phyloP scores from a whole-genome alignment of 2,888 invertebrate genomes.

The Kuschelorhynchus macadamiae region DNA sequence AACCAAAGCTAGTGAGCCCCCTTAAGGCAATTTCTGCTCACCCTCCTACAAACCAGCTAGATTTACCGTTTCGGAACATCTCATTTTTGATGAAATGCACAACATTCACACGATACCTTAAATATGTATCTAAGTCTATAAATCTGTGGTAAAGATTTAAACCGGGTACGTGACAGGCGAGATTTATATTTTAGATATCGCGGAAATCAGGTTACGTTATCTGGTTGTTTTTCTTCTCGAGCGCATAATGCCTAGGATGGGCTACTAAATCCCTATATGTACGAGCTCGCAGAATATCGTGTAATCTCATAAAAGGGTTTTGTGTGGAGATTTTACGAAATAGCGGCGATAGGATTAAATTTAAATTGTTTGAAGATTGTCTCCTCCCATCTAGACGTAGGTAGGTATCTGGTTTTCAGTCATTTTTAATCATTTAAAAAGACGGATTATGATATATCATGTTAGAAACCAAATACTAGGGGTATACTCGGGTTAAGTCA shows the following conservation, averaged over 20 bases:
- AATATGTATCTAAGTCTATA: conserved; percentile 4
- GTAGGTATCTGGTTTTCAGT: too few species aligned
- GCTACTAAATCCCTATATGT: not conserved
- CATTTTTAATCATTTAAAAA: too few species aligned
- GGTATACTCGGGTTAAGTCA: too few species aligned
- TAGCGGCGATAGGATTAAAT: not conserved
- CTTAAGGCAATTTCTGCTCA: too few species aligned
- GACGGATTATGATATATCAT: too few species aligned
- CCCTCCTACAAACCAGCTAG: too few species aligned
- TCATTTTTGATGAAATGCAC: too few species aligned
- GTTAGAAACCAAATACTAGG: too few species aligned
- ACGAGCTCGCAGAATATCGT: not conserved
- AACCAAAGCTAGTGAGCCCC: too few species aligned
- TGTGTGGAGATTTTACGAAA: not conserved
- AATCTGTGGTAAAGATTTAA: conserved; percentile 1
- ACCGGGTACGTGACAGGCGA: not conserved
- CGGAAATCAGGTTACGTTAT: conserved; percentile 7
- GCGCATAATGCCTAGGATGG: not conserved
- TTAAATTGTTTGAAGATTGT: too few species aligned
- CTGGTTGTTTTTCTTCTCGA: not conserved
- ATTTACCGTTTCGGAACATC: too few species aligned
- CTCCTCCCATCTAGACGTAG: too few species aligned
- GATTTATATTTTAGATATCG: conserved; percentile 18
- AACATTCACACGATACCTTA: not conserved
- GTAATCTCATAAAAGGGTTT: conserved; percentile 1